A percentile compares a stretch with the other conserved stretches of the same genome.
phyloP scores from a whole-genome alignment of 2,888 invertebrate genomes.

The Cantharis rustica region DNA sequence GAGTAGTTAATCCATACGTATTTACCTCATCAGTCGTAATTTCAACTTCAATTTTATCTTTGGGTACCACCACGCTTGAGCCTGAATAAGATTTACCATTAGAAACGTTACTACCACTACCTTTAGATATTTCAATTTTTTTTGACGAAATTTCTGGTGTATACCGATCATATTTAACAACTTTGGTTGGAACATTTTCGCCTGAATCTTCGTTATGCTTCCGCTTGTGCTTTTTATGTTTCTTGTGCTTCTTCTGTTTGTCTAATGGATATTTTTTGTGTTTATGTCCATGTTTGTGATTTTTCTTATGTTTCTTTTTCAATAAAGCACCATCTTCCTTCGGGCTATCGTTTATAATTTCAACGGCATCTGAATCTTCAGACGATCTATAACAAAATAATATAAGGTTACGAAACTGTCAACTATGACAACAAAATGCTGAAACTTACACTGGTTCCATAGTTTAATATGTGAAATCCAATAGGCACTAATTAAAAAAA shows the following conservation, averaged over 20 bases:
- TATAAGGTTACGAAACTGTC: slow-evolving; percentile 19
- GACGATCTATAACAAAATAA: slow-evolving; percentile 27
- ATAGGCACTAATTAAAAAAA: not conserved
- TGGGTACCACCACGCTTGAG: slow-evolving; percentile 28
- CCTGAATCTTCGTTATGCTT: slow-evolving; percentile 57
- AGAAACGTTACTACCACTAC: slow-evolving; percentile 43
- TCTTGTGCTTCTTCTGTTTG: slow-evolving; percentile 68
- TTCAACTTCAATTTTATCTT: slow-evolving; percentile 43
- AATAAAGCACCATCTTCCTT: slow-evolving; percentile 27
- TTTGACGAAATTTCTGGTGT: slow-evolving; percentile 51
- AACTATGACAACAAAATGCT: not conserved
- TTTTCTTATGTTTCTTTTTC: slow-evolving; percentile 72
- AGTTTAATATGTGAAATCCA: not conserved
- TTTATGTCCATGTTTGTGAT: slow-evolving; percentile 59
- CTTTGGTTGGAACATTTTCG: slow-evolving; percentile 49
- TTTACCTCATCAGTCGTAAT: slow-evolving; percentile 59
- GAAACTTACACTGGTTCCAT: slow-evolving; percentile 20
- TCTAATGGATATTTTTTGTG: slow-evolving; percentile 58
- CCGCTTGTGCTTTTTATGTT: slow-evolving; percentile 66
- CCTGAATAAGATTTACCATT: slow-evolving; percentile 50
- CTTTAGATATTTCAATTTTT: slow-evolving; percentile 39
- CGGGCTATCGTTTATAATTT: slow-evolving; percentile 23
- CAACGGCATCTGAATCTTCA: slow-evolving; percentile 32
- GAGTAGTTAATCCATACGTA: slow-evolving; percentile 55
- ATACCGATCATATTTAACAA: slow-evolving; percentile 50